Evolutionary conservation across 2,113 vertebrate genomes (phyloP).

Genomic region (Trinectes maculatus): DNA sequence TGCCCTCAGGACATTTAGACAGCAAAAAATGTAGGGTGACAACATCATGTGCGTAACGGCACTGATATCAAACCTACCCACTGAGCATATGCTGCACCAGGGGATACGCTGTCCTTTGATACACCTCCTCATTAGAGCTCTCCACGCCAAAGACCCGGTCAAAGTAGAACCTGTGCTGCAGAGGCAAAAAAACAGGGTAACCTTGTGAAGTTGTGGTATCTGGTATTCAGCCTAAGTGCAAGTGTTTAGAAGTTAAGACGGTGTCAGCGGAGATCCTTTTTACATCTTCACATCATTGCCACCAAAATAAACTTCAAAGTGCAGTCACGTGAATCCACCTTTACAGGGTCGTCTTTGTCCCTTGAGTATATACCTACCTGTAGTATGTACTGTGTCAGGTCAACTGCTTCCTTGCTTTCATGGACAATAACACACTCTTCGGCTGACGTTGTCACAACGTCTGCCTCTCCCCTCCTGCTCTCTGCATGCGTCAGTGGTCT

Average conservation of each 20-base stretch:
- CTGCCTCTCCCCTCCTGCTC: slow-evolving; percentile 82
- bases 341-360: background rate
- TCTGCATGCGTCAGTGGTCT: slow-evolving; percentile 85
- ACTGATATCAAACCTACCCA: slow-evolving; percentile 82
- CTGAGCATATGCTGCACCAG: slow-evolving; percentile 92
- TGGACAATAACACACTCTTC: slow-evolving; percentile 86
- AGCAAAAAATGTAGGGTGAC: background rate
- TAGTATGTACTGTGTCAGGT: slow-evolving; percentile 89
- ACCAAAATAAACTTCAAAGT: no score
- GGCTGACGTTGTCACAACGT: slow-evolving; percentile 85
- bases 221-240: no score
- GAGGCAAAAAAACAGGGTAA: slow-evolving; percentile 44
- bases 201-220: background rate
- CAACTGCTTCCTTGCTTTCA: slow-evolving; percentile 90
- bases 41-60: background rate
- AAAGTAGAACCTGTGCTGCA: slow-evolving; percentile 94
- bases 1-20: background rate
- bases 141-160: slow-evolving; percentile 92
- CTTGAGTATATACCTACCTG: slow-evolving; percentile 78
- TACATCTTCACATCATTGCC: no score
- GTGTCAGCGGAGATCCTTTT: no score
- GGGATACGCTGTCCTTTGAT: slow-evolving; percentile 88
- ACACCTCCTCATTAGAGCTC: slow-evolving; percentile 89
- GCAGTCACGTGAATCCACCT: no score
- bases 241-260: no score